Conservation (phyloP, 92 coral and sea anemone genomes). For the Ricordea florida region DNA sequence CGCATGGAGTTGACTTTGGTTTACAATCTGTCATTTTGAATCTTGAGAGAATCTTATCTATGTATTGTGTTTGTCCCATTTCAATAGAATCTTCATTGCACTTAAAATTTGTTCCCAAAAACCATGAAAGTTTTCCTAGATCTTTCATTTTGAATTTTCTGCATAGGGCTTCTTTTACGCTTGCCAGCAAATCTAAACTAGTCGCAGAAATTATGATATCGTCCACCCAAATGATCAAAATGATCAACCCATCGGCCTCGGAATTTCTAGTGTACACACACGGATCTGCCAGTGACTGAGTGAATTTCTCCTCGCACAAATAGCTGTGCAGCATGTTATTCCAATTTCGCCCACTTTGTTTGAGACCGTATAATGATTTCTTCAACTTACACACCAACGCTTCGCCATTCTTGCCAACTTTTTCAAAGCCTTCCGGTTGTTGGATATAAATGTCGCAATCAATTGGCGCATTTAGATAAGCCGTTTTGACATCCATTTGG, state of each 20-base stretch:
- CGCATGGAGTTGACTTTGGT: slow-evolving; percentile 47
- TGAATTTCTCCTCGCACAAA: slow-evolving; percentile 23
- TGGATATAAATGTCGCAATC: too few relatives aligned
- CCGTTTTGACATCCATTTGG: too few relatives aligned
- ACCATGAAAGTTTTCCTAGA: slow-evolving; percentile 27
- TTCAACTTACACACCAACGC: slow-evolving; percentile 58
- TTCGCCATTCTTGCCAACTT: too few relatives aligned
- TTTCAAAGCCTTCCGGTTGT: too few relatives aligned
- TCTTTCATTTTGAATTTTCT: slow-evolving; percentile 38
- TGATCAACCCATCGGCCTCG: slow-evolving; percentile 14
- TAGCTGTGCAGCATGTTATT: slow-evolving; percentile 51
- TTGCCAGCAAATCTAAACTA: neutral
- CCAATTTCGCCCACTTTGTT: slow-evolving; percentile 70
- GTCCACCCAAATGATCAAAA: slow-evolving; percentile 59
- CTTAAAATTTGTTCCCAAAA: slow-evolving; percentile 48
- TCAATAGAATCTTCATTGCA: slow-evolving; percentile 19
- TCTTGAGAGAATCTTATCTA: slow-evolving; percentile 27
- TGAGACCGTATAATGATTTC: slow-evolving; percentile 64
- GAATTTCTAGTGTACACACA: slow-evolving; percentile 14
- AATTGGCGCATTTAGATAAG: too few relatives aligned
- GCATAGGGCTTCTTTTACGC: slow-evolving; percentile 20
- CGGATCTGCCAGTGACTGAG: slow-evolving; percentile 42
- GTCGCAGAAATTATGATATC: slow-evolving; percentile 52
- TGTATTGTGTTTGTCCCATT: slow-evolving; percentile 54
- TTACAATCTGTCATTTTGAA: slow-evolving; percentile 45